A percentile compares a stretch with the other conserved stretches of the same genome.
phyloP scores from a whole-genome alignment of 1,140 invertebrate species.

The Drosophila navojoa region DNA sequence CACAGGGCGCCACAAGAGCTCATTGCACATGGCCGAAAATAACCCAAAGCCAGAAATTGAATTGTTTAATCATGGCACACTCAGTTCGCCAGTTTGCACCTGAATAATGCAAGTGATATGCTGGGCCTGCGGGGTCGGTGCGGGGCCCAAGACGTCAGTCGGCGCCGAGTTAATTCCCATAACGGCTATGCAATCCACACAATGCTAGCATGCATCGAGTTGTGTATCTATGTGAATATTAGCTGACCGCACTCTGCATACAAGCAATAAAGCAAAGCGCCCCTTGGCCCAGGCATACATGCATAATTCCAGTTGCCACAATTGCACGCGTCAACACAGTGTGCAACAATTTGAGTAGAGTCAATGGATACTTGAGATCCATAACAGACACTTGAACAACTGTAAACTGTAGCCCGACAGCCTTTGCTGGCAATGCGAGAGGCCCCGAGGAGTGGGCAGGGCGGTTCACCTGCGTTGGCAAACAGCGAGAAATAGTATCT shows the following conservation, averaged over 20 bases:
- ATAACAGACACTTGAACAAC: conserved; percentile 49
- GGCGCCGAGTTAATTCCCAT: not conserved
- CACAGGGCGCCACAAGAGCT: not conserved
- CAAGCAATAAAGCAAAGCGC: conserved; percentile 35
- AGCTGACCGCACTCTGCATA: conserved; percentile 28
- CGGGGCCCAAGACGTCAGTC: not conserved
- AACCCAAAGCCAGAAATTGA: not conserved
- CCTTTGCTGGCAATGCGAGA: not conserved
- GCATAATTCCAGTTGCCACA: conserved; percentile 23
- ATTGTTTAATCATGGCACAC: conserved; percentile 1
- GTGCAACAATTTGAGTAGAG: conserved; percentile 38
- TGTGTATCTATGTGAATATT: not conserved
- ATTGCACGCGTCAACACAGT: conserved; percentile 51
- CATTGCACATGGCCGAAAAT: not conserved
- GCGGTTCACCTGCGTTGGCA: conserved; percentile 5
- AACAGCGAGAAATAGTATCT: not conserved
- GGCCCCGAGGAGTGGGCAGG: not conserved
- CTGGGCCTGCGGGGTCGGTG: too few species aligned
- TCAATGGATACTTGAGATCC: conserved; percentile 55
- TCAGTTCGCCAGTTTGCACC: not conserved
- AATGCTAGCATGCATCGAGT: not conserved
- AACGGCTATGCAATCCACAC: not conserved
- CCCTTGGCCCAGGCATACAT: not conserved
- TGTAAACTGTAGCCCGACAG: conserved; percentile 32
- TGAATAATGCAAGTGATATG: not conserved